These are phyloP conservation scores for Epinotia bilunana DNA, from an alignment of 2,888 invertebrate species.

Conservation along the genomic window DNA sequence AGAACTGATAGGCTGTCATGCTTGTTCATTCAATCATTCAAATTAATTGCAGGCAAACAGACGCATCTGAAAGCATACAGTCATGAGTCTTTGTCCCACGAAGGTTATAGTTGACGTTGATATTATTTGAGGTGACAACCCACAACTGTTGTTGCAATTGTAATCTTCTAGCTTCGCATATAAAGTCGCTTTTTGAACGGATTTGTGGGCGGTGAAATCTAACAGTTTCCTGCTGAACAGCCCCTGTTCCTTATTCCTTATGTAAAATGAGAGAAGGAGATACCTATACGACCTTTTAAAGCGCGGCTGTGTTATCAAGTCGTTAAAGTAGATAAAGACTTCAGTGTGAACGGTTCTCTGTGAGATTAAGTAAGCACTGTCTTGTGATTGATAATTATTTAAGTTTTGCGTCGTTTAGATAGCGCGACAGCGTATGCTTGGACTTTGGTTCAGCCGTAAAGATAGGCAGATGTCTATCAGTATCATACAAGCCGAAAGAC, in stretches of 20 bases:
- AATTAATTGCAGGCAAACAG: constrained; percentile 56
- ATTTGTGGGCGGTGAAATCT: not conserved
- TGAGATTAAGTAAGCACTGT: constrained; percentile 14
- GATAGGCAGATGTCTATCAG: not conserved
- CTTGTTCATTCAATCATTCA: constrained; percentile 57
- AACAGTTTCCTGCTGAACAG: not conserved
- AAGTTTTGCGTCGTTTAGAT: constrained; percentile 13
- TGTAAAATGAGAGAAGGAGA: not conserved
- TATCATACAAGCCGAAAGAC: no score
- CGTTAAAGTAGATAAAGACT: constrained; percentile 33
- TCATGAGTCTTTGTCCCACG: constrained; percentile 5
- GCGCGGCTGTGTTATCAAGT: not conserved
- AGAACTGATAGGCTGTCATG: constrained; percentile 22
- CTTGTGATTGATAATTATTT: constrained; percentile 30
- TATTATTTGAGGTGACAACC: not conserved
- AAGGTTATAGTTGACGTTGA: not conserved
- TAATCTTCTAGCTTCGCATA: not conserved
- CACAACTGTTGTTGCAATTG: not conserved
- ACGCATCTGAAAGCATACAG: not conserved
- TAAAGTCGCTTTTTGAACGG: constrained; percentile 1
- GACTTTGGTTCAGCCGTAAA: constrained; percentile 19
- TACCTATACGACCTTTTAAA: not conserved
- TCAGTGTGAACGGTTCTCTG: constrained; percentile 26
- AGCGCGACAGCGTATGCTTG: not conserved
- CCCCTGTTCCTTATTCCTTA: not conserved